Conservation (phyloP, 30 jellyfish, hydroid and myxozoan species). For the Hydractinia echinata region DNA sequence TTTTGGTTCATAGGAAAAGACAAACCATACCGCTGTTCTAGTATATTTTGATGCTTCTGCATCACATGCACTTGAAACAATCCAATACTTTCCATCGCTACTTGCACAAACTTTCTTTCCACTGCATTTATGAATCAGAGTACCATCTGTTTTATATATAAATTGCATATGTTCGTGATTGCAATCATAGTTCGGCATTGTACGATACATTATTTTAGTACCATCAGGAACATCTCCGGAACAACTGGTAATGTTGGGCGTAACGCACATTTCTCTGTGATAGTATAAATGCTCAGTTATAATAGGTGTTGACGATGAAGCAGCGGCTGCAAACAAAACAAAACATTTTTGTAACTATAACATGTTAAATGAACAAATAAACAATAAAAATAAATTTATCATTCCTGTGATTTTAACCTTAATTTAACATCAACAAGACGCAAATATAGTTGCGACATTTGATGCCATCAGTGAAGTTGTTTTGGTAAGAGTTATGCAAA, state of each 20-base stretch:
- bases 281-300: constrained; percentile 52
- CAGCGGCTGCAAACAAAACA: constrained; percentile 3
- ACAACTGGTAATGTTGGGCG: constrained; percentile 35
- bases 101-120: constrained; percentile 52
- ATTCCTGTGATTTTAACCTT: too few relatives aligned
- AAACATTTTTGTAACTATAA: too few relatives aligned
- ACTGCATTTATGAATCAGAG: constrained; percentile 45
- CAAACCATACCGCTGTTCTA: constrained; percentile 40
- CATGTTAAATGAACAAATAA: too few relatives aligned
- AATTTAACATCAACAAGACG: neutral
- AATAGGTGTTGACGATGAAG: constrained; percentile 48
- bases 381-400: too few relatives aligned
- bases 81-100: constrained; percentile 19
- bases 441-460: too few relatives aligned
- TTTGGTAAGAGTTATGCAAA: too few relatives aligned
- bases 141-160: constrained; percentile 40
- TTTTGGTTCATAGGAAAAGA: neutral
- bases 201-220: constrained; percentile 18
- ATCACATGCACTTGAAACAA: constrained; percentile 6
- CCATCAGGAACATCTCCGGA: constrained; percentile 30
- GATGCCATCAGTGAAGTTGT: too few relatives aligned
- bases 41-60: constrained; percentile 37
- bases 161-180: constrained; percentile 43
- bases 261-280: constrained; percentile 49
- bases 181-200: constrained; percentile 30